Evolutionary conservation across 2,797 vertebrate genomes (phyloP), one percentile per base, ranked within the genome.

Genomic region (Ctenopoma multispine): DNA sequence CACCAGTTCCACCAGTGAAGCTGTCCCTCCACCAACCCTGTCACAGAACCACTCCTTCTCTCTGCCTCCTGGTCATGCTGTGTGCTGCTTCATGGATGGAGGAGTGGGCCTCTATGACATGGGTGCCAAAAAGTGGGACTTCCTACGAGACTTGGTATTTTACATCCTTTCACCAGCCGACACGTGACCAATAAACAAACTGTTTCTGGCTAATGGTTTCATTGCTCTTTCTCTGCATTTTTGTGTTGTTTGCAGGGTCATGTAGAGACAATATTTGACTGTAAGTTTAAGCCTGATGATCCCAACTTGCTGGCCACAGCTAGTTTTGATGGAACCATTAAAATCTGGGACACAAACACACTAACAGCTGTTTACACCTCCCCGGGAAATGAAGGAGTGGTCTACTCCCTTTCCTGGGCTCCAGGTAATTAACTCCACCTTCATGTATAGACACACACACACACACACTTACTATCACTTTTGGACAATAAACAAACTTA

Each of bases 191-290:
- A 43, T 29, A 4, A 47, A 27, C 11, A 17, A 63, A 54, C 14
- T 12, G 6, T 38, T 38, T 13, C 27, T 34, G 0, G 17, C 18
- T 14, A n/a, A 12, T 31, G n/a, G 12, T 7, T 29, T 18, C 7
- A 36, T 34, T 53, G 7, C 18, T 46, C 12, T 23, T 8, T 55
- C 4, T 67, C 2, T 31, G 27, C 34, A 23, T 47, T 53, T 40
- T 21, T 5, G 2, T 47, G 0, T 50, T 40, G 18, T 55, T 64
- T 82, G 7, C 90, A 99, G 97, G 98, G 97, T 85, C 98, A 99
- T 21, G 94, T 99, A 77, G 98, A 99, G 93, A 99, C 98, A 31
- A 99, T 99, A 85, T 99, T 99, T 82, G 98, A 99, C 93, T 99
- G 97, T 85, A 98, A 99, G 76, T 99, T 99, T 83, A 99, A 99